These are phyloP conservation scores for Lepilemur ruficaudatus DNA, from an alignment of 2,797 vertebrate genomes.

Conservation along the genomic window DNA sequence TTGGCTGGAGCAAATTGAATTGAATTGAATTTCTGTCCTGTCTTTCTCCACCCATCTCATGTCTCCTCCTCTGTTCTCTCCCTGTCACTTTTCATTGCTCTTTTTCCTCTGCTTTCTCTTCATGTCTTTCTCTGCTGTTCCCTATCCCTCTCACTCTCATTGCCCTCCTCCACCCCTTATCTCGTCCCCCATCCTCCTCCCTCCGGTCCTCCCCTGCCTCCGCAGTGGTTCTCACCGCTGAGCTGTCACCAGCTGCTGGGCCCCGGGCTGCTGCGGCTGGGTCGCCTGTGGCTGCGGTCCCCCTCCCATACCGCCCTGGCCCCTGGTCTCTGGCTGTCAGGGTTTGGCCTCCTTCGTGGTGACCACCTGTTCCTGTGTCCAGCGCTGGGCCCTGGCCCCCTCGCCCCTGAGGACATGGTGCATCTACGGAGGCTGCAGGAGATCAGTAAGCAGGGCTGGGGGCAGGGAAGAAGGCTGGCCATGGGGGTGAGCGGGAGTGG, in stretches of 20 bases:
- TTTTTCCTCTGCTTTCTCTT: not conserved
- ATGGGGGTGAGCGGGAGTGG: not conserved
- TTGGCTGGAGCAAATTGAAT: not conserved
- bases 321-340: conserved; percentile 93
- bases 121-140: not conserved
- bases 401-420: conserved; percentile 94
- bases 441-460: conserved; percentile 90
- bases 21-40: not conserved
- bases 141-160: not conserved
- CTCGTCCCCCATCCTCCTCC: not conserved
- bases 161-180: not conserved
- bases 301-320: conserved; percentile 88
- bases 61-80: not conserved
- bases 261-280: conserved; percentile 93
- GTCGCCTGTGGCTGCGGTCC: conserved; percentile 92
- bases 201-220: rapidly evolving
- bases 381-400: conserved; percentile 82
- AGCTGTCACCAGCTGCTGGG: conserved; percentile 95
- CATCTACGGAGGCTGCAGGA: conserved; percentile 97
- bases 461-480: not conserved
- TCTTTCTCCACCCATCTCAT: not conserved
- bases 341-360: conserved; percentile 95
- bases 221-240: conserved; percentile 90
- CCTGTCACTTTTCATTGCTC: not conserved
- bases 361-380: conserved; percentile 97